Evolutionary conservation across 2,113 vertebrate genomes (phyloP).

Genomic region (Hylia prasina): DNA sequence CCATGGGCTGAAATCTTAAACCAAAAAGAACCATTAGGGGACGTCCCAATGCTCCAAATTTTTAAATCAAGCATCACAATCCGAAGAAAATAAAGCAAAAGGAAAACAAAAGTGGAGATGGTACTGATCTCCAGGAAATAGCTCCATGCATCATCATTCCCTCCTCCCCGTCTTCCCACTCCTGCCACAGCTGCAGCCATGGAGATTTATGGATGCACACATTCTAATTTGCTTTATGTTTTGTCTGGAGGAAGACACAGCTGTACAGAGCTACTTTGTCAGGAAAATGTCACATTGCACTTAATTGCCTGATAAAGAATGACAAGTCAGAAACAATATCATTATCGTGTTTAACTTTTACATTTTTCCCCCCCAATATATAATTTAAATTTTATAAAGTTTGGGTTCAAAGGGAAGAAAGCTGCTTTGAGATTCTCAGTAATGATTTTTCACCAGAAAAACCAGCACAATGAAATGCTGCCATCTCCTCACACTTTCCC

Average conservation of each 20-base stretch:
- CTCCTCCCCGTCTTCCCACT: not conserved
- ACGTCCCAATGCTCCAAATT: not conserved
- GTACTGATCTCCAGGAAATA: not conserved
- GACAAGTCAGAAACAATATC: constrained; percentile 18
- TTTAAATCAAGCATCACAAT: not conserved
- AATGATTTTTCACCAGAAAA: not conserved
- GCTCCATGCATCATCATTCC: not conserved
- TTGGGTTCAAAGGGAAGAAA: not conserved
- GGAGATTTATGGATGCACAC: constrained; percentile 33
- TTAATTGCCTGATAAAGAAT: constrained; percentile 54
- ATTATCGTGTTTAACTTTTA: not conserved
- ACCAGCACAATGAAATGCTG: not conserved
- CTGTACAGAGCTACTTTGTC: constrained; percentile 34
- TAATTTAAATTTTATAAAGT: not conserved
- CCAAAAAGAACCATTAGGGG: not conserved
- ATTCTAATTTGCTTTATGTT: constrained; percentile 24
- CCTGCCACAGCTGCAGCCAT: not conserved
- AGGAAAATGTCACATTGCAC: constrained; percentile 41
- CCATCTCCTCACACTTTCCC: not conserved
- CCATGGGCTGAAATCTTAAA: not conserved
- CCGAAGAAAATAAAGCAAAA: not conserved
- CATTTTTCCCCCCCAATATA: not conserved
- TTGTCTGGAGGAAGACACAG: constrained; percentile 38
- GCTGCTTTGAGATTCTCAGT: not conserved
- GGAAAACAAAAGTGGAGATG: not conserved